These are phyloP conservation scores for Perdix hodgsoniae DNA, from an alignment of 2,797 vertebrate genomes.

Conservation along the genomic window DNA sequence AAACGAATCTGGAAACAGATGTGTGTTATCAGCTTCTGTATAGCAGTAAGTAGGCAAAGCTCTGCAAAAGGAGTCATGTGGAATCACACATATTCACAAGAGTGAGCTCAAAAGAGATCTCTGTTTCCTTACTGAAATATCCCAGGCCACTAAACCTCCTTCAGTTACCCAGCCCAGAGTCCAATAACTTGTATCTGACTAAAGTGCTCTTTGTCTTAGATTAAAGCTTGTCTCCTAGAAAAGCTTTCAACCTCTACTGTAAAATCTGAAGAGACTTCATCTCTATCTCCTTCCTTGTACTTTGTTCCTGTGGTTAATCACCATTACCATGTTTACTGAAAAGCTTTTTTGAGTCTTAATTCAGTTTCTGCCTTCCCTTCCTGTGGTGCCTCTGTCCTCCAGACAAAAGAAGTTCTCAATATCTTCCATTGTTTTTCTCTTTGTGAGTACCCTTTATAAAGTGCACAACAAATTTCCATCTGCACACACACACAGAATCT, in stretches of 20 bases:
- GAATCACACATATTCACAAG: neutral
- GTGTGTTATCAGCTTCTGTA: accelerated
- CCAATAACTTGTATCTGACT: slow-evolving; percentile 29
- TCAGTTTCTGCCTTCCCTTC: slow-evolving; percentile 23
- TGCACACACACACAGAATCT: neutral
- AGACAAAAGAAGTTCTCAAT: slow-evolving; percentile 16
- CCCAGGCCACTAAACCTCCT: neutral
- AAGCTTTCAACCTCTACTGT: slow-evolving; percentile 16
- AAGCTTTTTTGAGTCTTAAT: slow-evolving; percentile 51
- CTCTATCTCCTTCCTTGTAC: slow-evolving; percentile 29
- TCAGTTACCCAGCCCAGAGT: slow-evolving; percentile 26
- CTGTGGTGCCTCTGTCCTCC: neutral
- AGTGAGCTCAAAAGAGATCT: neutral
- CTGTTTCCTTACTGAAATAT: slow-evolving; percentile 32
- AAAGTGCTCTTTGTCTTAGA: slow-evolving; percentile 51
- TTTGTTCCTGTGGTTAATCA: slow-evolving; percentile 35
- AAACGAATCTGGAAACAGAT: neutral
- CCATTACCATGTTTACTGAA: slow-evolving; percentile 41
- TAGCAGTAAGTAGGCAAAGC: neutral
- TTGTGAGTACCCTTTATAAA: neutral
- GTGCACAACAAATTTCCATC: neutral
- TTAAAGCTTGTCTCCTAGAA: slow-evolving; percentile 33
- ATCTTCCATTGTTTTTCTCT: neutral
- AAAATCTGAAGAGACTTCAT: slow-evolving; percentile 52
- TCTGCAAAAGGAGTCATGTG: neutral